A percentile compares a stretch with the other conserved stretches of the same genome.
Evolutionary conservation across 2,888 invertebrate species (phyloP).

Genomic region (Gnatocerus cornutus): DNA sequence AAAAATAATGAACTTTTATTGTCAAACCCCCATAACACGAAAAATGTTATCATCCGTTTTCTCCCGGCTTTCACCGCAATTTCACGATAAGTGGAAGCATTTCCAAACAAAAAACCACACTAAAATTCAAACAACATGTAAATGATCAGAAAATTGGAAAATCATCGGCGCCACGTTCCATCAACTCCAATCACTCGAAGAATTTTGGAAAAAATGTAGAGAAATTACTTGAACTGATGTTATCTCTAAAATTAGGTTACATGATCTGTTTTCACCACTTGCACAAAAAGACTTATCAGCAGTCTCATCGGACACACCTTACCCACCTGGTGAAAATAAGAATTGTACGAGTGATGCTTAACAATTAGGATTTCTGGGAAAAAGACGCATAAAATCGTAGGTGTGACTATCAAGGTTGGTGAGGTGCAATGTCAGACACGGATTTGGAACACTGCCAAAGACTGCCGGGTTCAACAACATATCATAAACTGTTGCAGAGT

Average conservation of each 20-base stretch:
- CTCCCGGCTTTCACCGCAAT: not conserved
- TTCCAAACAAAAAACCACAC: constrained; percentile 3
- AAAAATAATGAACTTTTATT: constrained; percentile 1
- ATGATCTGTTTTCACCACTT: not conserved
- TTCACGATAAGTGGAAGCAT: constrained; percentile 8
- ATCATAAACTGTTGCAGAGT: constrained; percentile 18
- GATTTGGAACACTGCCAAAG: constrained; percentile 48
- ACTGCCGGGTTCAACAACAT: constrained; percentile 50
- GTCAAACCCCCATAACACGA: constrained; percentile 6
- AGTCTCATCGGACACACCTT: constrained; percentile 13
- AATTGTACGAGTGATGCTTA: constrained; percentile 33
- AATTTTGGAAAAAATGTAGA: not conserved
- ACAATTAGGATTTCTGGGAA: constrained; percentile 35
- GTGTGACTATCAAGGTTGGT: constrained; percentile 48
- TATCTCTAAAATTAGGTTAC: not conserved
- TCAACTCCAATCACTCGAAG: not conserved
- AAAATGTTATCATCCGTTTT: constrained; percentile 6
- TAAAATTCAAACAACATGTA: constrained; percentile 3
- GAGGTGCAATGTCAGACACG: constrained; percentile 47
- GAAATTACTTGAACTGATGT: constrained; percentile 4
- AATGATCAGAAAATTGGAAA: constrained; percentile 14
- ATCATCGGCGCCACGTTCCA: constrained; percentile 9
- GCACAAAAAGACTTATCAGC: constrained; percentile 10
- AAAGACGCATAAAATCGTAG: constrained; percentile 33
- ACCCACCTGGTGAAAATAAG: constrained; percentile 43